Evolutionary conservation across 2,113 vertebrate species (phyloP).

Genomic region (Steatornis caripensis): DNA sequence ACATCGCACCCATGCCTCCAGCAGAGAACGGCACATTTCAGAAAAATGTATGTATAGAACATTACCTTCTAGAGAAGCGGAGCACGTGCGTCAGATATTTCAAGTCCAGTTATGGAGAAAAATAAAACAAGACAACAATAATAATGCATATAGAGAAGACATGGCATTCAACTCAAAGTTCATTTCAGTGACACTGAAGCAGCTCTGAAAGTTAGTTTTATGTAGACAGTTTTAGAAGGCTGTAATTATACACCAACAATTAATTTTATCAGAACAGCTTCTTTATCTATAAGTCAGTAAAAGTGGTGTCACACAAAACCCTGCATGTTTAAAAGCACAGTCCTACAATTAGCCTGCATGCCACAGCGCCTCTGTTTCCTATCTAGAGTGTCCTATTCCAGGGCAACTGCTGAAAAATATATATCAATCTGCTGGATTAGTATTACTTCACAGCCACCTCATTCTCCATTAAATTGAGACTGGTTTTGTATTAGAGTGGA

Average conservation of each 20-base stretch:
- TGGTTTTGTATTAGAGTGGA: background rate
- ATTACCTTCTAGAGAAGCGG: slow-evolving; percentile 92
- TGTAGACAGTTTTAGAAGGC: background rate
- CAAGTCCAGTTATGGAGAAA: slow-evolving; percentile 63
- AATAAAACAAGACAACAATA: slow-evolving; percentile 11
- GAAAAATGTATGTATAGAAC: slow-evolving; percentile 18
- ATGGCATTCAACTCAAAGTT: background rate
- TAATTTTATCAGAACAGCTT: background rate
- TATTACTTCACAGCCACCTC: background rate
- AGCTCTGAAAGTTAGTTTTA: background rate
- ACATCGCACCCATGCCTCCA: background rate
- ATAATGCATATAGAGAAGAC: background rate
- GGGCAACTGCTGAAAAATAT: background rate
- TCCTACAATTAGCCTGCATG: background rate
- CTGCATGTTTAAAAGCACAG: background rate
- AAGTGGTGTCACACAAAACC: background rate
- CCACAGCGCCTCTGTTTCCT: background rate
- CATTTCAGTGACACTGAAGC: background rate
- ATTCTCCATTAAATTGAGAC: background rate
- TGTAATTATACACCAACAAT: background rate
- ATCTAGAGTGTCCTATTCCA: background rate
- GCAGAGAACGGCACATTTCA: background rate
- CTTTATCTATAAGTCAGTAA: background rate
- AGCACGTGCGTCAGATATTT: slow-evolving; percentile 61
- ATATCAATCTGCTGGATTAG: background rate